phyloP scores from a whole-genome alignment of 2,113 vertebrate genomes.

The Rana temporaria region DNA sequence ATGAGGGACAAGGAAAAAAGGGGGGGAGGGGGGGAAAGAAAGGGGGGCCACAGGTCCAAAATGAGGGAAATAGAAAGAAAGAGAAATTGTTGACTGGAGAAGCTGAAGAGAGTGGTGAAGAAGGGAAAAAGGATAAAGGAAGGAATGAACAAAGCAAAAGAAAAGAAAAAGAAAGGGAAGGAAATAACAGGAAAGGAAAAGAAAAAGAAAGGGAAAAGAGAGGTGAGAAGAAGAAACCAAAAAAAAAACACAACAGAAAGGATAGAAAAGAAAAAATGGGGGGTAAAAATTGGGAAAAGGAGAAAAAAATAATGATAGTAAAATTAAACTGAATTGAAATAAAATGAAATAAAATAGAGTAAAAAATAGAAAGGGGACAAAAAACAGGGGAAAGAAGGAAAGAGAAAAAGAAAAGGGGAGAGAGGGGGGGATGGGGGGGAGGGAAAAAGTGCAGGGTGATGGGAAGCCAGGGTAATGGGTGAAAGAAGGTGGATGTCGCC shows the following conservation, averaged over 20 bases:
- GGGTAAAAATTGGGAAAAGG: not conserved
- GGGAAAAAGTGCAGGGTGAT: not conserved
- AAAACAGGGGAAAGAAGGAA: not conserved
- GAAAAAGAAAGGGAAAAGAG: not conserved
- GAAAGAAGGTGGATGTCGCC: too few species aligned
- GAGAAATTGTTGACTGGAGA: too few species aligned
- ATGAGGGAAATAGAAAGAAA: too few species aligned
- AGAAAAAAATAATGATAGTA: too few species aligned
- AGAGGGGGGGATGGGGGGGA: not conserved
- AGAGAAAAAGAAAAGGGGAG: not conserved
- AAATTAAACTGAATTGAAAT: too few species aligned
- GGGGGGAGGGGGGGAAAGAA: not conserved
- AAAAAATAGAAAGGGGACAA: too few species aligned
- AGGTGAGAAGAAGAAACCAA: not conserved
- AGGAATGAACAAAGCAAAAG: not conserved
- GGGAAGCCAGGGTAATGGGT: too few species aligned
- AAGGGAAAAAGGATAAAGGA: not conserved
- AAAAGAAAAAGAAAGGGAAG: not conserved
- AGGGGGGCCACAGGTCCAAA: not conserved
- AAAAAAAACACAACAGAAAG: too few species aligned
- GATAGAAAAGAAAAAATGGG: too few species aligned
- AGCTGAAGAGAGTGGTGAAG: too few species aligned
- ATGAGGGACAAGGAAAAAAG: too few species aligned
- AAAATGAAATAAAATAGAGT: too few species aligned
- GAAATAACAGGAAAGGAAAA: not conserved